phyloP scores from a whole-genome alignment of 2,797 vertebrate species.

The Phataginus tetradactyla region DNA sequence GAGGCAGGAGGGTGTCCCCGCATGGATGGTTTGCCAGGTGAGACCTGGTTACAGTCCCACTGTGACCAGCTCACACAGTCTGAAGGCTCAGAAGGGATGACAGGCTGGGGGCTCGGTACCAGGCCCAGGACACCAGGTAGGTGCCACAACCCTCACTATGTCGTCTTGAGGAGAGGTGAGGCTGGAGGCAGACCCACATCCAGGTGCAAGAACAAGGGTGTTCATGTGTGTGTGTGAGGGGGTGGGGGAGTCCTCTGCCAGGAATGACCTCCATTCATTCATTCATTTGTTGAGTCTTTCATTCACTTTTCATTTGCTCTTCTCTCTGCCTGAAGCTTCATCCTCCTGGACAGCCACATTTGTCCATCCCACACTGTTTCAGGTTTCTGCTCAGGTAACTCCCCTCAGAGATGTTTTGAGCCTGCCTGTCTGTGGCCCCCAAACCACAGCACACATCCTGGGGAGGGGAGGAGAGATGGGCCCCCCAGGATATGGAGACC shows the following conservation, averaged over 20 bases:
- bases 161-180: background rate
- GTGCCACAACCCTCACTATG: background rate
- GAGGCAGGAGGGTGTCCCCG: background rate
- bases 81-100: background rate
- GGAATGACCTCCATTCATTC: background rate
- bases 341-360: background rate
- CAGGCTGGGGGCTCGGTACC: background rate
- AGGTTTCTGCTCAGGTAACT: background rate
- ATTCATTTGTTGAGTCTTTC: background rate
- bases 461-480: background rate
- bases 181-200: background rate
- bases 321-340: background rate
- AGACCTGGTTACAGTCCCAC: background rate
- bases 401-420: background rate
- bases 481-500: too few relatives aligned
- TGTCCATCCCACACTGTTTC: background rate
- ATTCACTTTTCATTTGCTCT: background rate
- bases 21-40: background rate
- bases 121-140: rapidly evolving
- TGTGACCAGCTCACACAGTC: too few relatives aligned
- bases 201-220: too few relatives aligned
- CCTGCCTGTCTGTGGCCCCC: background rate
- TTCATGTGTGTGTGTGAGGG: background rate
- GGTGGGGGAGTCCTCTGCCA: too few relatives aligned
- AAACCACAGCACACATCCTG: rapidly evolving